Base-by-base conservation (phyloP, 2,888 invertebrate genomes). In the Heliconius charithonia region DNA sequence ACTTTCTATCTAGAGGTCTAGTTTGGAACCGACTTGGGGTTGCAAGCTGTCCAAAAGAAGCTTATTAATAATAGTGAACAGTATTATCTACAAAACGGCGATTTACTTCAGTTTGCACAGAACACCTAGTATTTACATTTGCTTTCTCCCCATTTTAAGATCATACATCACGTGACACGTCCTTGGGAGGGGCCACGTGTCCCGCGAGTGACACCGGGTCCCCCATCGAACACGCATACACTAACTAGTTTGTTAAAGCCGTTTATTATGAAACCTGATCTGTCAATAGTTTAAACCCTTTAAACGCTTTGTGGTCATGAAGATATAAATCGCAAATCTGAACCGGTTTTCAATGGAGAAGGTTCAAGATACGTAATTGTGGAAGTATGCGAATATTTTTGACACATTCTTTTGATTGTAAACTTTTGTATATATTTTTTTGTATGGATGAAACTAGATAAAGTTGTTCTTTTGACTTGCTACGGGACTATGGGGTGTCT, bases 251-350 rank as follows among this genome's bases (percentile, higher is more conserved):
- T 59, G 67, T 45, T 73, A 45, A 77, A 73, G 66, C 56, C 77
- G 73, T 77, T 77, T 77, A 78, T 80, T 51, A 67, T 51, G 69
- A 73, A 81, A 80, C 80, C 79, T 77, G 85, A 83, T 82, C 59
- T 73, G 56, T 82, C 79, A 70, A 80, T 80, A 79, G 81, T 81
- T 69, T 81, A 78, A 80, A 76, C 79, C 80, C 81, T 80, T 81
- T 79, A 77, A 74, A 81, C 80, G 76, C 82, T 80, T 81, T 83
- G 83, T 82, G 83, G 83, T 81, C 77, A 83, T 83, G 82, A 82
- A 83, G 83, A 82, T 82, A 82, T 83, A 83, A 83, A 83, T 82
- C 82, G 82, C 80, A 76, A 79, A 74, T 77, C 75, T 75, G 75
- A 72, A 82, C 83, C 76, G 82, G 83, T 78, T 80, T 22, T 79